Base-by-base conservation (phyloP, 2,797 vertebrate species). In the Sarcoramphus papa region DNA sequence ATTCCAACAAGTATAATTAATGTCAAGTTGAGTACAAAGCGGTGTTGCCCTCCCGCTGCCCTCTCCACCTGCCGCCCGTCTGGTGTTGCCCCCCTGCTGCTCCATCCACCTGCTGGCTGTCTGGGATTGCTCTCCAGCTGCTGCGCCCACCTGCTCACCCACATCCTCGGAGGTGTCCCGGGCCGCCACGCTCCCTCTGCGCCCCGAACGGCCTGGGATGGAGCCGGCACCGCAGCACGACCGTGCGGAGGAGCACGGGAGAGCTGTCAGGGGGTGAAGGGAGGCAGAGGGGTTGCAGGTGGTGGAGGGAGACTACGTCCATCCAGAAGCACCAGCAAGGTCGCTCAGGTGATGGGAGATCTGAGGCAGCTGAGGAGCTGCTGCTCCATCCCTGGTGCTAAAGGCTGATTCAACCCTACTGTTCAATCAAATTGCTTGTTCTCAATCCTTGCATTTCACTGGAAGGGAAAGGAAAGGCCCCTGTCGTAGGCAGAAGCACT, bases 1-100 rank as follows among this genome's bases (percentile, higher is more conserved):
- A 85, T 85, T 92, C 85, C 69, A 93, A 88, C 88, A 95, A 94
- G 69, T 90, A 67, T 62, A 97, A 96, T 96, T 93, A 95, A 91
- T 76, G 80, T 93, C 94, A 95, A 93, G 77, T 89, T 68, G 59
- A 84, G 41, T 88, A 90, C 92, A 93, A 94, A 93, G 83, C 57
- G 47, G 43, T 53, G 23, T 20, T 95, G 83, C 74, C 82, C 87
- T 96, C 74, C 56, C 1, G 6, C 73, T 95, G 75, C 51, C 89
- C 93, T 88, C 72, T 93, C 72, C 95, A 96, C 93, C 95, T 95
- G 96, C 88, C 7, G 12, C 54, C 59, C 1, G 12, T 94, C 94
- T 97, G 92, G 75, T 70, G 75, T 64, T 96, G 63, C 51, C 78
- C 83, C 85, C 92, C 91, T 64, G 89, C 86, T 84, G 88, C 47